Percentiles rank a stretch among this genome's conserved stretches.
phyloP scores from a whole-genome alignment of 2,113 vertebrate genomes.

The Clarias batrachus region DNA sequence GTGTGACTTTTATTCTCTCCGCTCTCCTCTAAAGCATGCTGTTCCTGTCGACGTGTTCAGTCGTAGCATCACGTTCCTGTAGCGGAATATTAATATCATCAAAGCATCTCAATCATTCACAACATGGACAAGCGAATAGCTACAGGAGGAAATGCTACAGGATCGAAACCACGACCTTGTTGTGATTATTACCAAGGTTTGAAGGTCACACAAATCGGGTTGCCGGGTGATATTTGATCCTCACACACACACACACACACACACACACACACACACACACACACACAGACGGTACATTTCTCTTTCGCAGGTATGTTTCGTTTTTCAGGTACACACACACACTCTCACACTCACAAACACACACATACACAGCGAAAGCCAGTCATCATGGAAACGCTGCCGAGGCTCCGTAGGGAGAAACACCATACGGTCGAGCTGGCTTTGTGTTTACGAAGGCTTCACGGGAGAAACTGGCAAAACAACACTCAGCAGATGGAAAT shows the following conservation, averaged over 20 bases:
- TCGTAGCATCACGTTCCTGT: neutral
- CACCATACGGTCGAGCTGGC: constrained; percentile 28
- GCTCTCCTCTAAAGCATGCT: neutral
- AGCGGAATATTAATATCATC: neutral
- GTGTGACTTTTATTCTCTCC: neutral
- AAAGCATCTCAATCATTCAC: neutral
- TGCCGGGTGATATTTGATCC: neutral
- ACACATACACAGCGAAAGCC: neutral
- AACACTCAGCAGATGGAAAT: constrained; percentile 42
- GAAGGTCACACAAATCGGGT: neutral
- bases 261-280: neutral
- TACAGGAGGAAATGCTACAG: neutral
- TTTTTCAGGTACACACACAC: neutral
- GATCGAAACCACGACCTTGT: neutral
- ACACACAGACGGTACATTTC: neutral
- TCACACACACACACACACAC: constrained; percentile 6
- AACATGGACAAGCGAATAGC: neutral
- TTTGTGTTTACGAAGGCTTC: constrained; percentile 21
- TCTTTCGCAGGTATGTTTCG: neutral
- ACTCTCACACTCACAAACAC: neutral
- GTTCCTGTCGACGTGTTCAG: neutral
- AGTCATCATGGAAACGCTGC: constrained; percentile 45
- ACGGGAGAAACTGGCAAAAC: constrained; percentile 36
- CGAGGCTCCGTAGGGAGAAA: constrained; percentile 18
- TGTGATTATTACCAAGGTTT: neutral